Percentiles rank a stretch among this genome's conserved stretches.
These are phyloP conservation scores for Amblyopsis rosae DNA, from an alignment of 2,113 vertebrate genomes.

Conservation along the genomic window DNA sequence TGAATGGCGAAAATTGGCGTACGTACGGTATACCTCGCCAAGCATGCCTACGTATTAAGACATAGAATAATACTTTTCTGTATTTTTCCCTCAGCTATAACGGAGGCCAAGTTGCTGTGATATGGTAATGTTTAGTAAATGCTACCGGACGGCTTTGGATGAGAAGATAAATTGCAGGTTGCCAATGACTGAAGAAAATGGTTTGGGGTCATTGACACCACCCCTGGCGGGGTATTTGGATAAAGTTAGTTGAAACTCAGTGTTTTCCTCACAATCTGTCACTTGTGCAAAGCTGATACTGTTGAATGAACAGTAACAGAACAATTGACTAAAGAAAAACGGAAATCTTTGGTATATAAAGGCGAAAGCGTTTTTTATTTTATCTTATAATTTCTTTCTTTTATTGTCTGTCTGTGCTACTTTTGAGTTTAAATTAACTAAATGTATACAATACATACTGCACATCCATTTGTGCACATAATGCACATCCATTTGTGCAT, in stretches of 20 bases:
- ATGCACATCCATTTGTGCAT: too few species aligned
- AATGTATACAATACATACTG: too few species aligned
- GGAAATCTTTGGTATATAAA: conserved; percentile 91
- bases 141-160: conserved; percentile 80
- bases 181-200: conserved; percentile 90
- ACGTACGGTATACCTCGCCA: too few species aligned
- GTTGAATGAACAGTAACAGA: conserved; percentile 51
- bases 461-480: too few species aligned
- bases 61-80: conserved; percentile 22
- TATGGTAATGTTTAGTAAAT: conserved; percentile 85
- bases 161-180: conserved; percentile 85
- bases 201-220: conserved; percentile 89
- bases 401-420: too few species aligned
- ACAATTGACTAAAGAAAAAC: conserved; percentile 64
- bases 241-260: conserved; percentile 96
- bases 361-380: conserved; percentile 85
- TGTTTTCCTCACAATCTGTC: conserved; percentile 80
- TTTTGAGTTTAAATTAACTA: too few species aligned
- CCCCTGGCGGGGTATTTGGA: conserved; percentile 95
- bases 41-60: not conserved
- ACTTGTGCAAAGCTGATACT: conserved; percentile 90
- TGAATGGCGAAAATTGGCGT: too few species aligned
- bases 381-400: not conserved
- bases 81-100: conserved; percentile 80
- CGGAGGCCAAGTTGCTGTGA: conserved; percentile 70